Percentiles rank a stretch among this genome's conserved stretches.
Conservation (phyloP, 1,140 invertebrate species). For the Leptinotarsa texana region DNA sequence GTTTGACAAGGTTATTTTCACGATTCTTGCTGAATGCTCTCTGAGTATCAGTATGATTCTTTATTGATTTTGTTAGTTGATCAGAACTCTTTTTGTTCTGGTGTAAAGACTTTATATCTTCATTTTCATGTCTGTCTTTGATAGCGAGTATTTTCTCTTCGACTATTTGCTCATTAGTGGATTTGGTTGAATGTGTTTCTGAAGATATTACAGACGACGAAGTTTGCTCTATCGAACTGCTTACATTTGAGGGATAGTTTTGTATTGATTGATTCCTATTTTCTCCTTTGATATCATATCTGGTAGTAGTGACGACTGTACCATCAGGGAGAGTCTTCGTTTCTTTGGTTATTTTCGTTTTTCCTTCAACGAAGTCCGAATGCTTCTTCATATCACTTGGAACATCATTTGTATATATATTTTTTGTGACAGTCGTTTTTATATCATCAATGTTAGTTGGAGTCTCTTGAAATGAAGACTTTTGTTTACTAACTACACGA, state of each 20-base stretch:
- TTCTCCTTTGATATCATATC: constrained; percentile 62
- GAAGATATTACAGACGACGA: not conserved
- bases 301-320: constrained; percentile 66
- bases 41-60: not conserved
- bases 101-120: not conserved
- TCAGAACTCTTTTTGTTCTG: not conserved
- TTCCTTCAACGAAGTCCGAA: constrained; percentile 50
- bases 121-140: not conserved
- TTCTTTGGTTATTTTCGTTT: constrained; percentile 65
- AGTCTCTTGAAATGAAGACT: constrained; percentile 28
- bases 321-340: constrained; percentile 67
- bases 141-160: not conserved
- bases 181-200: not conserved
- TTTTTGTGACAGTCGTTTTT: constrained; percentile 33
- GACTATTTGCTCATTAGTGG: not conserved
- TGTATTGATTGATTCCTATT: constrained; percentile 25
- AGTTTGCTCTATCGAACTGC: not conserved
- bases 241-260: constrained; percentile 13
- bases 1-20: not conserved
- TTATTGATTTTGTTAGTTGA: not conserved
- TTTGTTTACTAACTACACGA: constrained; percentile 45
- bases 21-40: not conserved
- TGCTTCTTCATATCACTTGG: constrained; percentile 45
- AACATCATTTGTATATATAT: constrained; percentile 44
- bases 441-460: constrained; percentile 27